phyloP scores from a whole-genome alignment of 2,888 invertebrate genomes.

The Mechanitis messenoides region DNA sequence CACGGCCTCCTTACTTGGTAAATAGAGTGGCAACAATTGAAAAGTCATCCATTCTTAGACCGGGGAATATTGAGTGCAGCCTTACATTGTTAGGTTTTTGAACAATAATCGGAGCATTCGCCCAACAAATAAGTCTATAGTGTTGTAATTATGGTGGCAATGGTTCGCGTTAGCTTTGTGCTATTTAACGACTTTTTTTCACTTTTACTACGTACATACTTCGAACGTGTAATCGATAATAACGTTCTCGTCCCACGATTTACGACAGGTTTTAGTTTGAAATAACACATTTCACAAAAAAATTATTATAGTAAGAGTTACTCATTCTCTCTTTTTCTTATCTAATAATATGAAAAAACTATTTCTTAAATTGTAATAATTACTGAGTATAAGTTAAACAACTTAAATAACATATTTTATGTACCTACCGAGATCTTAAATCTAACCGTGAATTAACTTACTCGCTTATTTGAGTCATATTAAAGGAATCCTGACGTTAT shows the following conservation, averaged over 20 bases:
- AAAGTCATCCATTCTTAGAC: conserved; percentile 62
- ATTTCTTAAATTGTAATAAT: conserved; percentile 1
- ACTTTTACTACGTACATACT: conserved; percentile 49
- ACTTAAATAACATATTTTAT: neutral
- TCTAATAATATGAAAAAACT: too few species aligned
- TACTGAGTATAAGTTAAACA: neutral
- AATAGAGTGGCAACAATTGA: conserved; percentile 69
- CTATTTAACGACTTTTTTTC: conserved; percentile 41
- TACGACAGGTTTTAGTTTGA: conserved; percentile 16
- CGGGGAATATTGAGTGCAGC: conserved; percentile 41
- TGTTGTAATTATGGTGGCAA: conserved; percentile 48
- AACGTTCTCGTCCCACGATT: conserved; percentile 31
- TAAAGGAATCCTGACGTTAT: conserved; percentile 71
- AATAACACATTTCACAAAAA: neutral
- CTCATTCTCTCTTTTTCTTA: conserved; percentile 4
- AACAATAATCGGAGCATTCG: conserved; percentile 47
- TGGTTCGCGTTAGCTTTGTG: conserved; percentile 41
- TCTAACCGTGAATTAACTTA: conserved; percentile 17
- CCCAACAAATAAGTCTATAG: conserved; percentile 50
- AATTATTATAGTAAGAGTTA: too few species aligned
- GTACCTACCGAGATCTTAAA: conserved; percentile 10
- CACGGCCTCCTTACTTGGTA: conserved; percentile 52
- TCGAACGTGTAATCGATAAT: conserved; percentile 38
- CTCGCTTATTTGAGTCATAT: conserved; percentile 62
- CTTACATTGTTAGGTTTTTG: conserved; percentile 46